These are phyloP conservation scores for Dromaius novaehollandiae DNA, from an alignment of 2,113 vertebrate genomes.

Conservation along the genomic window DNA sequence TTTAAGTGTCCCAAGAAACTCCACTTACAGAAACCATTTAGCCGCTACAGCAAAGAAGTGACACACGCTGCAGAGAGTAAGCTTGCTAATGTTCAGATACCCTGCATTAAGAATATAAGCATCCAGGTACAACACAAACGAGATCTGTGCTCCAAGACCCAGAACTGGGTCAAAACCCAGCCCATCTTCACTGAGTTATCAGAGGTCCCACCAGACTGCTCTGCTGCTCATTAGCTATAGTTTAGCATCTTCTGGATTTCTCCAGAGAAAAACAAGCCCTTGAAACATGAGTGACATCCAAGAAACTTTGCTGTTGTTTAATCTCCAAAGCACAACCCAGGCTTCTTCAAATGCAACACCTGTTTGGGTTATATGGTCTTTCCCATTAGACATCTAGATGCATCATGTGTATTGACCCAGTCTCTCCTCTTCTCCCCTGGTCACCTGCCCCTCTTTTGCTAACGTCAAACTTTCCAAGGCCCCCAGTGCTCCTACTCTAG, in stretches of 20 bases:
- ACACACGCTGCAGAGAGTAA: accelerated
- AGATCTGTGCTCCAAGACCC: not conserved
- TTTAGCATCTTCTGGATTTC: not conserved
- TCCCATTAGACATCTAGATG: not conserved
- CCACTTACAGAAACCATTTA: not conserved
- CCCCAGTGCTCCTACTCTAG: not conserved
- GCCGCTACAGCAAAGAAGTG: not conserved
- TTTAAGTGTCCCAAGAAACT: not conserved
- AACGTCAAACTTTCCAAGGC: conserved; percentile 24
- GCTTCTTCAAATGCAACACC: not conserved
- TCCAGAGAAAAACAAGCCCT: not conserved
- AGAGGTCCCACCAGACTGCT: not conserved
- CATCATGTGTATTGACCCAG: accelerated
- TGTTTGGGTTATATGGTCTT: not conserved
- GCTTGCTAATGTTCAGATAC: not conserved
- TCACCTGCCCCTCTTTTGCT: conserved; percentile 19
- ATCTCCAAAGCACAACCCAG: not conserved
- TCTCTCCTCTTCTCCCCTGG: not conserved
- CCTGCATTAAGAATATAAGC: not conserved
- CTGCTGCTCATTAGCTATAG: not conserved
- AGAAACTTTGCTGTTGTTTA: not conserved
- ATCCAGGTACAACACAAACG: not conserved
- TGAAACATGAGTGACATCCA: not conserved
- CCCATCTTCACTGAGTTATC: not conserved
- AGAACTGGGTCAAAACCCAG: not conserved